Base-by-base conservation (phyloP, 1,140 invertebrate genomes). In the Thaumetopoea pityocampa region DNA sequence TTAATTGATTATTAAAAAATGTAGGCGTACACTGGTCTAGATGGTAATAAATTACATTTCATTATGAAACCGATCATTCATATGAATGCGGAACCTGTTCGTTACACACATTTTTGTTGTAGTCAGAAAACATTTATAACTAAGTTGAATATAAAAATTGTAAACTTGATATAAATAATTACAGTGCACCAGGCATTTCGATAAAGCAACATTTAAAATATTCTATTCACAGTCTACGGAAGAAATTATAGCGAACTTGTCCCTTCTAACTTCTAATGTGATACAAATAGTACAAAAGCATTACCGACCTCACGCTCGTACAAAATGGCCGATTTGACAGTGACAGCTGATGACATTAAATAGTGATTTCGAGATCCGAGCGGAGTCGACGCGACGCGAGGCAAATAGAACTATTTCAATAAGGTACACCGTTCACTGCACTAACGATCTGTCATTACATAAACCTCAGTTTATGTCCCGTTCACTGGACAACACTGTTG, bases 401-500 rank as follows among this genome's bases (percentile, higher is more conserved):
- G 52, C 67, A 47, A 49, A 59, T 42, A 50, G 66, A 69, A 71
- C 61, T 65, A 55, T 73, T 66, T 62, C 53, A 41, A 51, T 45
- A 42, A 49, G 45, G 56, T 57, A 44, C 46, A 55, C 52, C 38
- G 30, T 56, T 37, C 65, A 70, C 61, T 70, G 64, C 61, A 73
- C 67, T 71, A 74, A 52, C 46, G 47, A 72, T 65, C 58, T 57
- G 54, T 54, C 54, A 61, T 64, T 65, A 68, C 52, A 56, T 62
- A 69, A 56, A 61, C 45, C 57, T 67, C 64, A 55, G 66, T 56
- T 56, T 41, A 57, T 54, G 58, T 68, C 60, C 54, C 61, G 51
- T 67, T 67, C 80, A 84, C 80, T 80, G 74, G 69, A 66, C 69
- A 52, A 71, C 68, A 71, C 67, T 77, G 62, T 66, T 37, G 63